Evolutionary conservation across 2,113 vertebrate genomes (phyloP).

Genomic region (Coptodon bakossiorum): DNA sequence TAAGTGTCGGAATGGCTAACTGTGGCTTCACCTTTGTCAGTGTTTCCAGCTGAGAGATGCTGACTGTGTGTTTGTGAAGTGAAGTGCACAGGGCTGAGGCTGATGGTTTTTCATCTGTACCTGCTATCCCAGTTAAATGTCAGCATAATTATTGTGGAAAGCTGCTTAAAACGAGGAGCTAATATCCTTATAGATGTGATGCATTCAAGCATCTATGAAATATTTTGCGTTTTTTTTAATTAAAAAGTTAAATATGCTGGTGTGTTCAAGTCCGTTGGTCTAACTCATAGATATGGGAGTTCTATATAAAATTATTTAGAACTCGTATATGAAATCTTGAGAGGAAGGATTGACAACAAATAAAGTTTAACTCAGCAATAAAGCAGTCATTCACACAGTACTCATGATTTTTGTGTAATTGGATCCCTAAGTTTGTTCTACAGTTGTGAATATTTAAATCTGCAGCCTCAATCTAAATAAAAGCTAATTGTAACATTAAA

Average conservation of each 20-base stretch:
- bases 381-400: background rate
- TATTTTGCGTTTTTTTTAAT: background rate
- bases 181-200: background rate
- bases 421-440: background rate
- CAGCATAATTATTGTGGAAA: background rate
- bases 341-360: background rate
- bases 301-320: background rate
- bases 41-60: constrained; percentile 3
- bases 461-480: background rate
- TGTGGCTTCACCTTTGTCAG: constrained; percentile 30
- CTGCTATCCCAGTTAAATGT: background rate
- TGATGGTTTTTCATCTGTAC: background rate
- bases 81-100: background rate
- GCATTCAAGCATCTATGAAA: background rate
- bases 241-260: background rate
- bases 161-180: background rate
- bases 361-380: background rate
- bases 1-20: background rate
- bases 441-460: background rate
- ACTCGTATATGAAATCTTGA: background rate
- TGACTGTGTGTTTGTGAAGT: background rate
- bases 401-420: background rate
- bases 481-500: background rate
- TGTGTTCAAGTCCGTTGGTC: background rate
- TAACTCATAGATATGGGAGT: background rate